Base-by-base conservation (phyloP, 2,888 invertebrate species). In the Rotaria sp. region DNA sequence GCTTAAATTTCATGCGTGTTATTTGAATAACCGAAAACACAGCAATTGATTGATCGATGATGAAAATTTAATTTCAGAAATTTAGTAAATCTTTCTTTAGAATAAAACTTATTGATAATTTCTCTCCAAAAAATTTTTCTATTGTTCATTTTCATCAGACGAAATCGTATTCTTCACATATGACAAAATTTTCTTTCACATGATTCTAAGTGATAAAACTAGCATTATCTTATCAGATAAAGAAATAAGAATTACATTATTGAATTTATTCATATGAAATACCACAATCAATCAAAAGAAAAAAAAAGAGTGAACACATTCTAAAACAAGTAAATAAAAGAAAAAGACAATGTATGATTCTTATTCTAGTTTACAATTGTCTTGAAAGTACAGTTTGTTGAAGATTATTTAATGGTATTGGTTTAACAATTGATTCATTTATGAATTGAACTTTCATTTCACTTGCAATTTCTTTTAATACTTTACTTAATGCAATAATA, bases 371-470 rank as follows among this genome's bases (percentile, higher is more conserved):
- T 80, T 80, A 80, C 10, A 80, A 45, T 80, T 80, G 80, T 80
- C 80, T 80, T 24, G 80, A 80, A 45, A 80, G 80, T 41, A 80
- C 80, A 80, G 24, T 80, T 45, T 45, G 45, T 80, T 80, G 80
- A 80, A 80, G 26, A 45, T 13, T 41, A 41, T 45, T 80, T 5
- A 45, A 1, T 45, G 80, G 80, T 18, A 45, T n/a, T 41, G 41
- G 30, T 80, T 80, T 45, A 0, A 80, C 24, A 21, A 45, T 41
- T 45, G 80, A 15, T n/a, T 41, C 45, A 45, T n/a, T 80, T 5
- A 45, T 45, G 45, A 45, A 80, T 80, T 41, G 80, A 45, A 30
- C 45, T 45, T 80, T 80, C 41, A 80, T 45, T 80, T 80, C 80
- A 11, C 26, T 45, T 10, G 45, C 45, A 45, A 80, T 45, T 13